Conservation (phyloP, 2,113 vertebrate species). For the Pluvialis apricaria region DNA sequence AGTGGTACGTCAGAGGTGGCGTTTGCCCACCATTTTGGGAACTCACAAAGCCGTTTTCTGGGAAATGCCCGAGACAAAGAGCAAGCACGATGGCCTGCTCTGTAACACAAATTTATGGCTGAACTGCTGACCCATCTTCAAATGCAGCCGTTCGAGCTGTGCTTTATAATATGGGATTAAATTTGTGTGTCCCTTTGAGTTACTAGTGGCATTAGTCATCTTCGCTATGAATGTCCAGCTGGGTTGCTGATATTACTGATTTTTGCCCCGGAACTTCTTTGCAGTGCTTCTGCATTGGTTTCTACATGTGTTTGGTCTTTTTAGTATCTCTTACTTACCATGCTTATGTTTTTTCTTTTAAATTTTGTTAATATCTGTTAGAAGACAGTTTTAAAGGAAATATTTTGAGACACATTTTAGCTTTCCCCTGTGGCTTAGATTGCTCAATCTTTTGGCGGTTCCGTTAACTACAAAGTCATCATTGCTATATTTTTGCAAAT, state of each 20-base stretch:
- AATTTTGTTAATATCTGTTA: background rate
- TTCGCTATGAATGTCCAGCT: background rate
- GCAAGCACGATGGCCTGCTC: background rate
- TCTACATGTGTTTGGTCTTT: background rate
- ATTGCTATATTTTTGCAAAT: background rate
- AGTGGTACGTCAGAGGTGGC: background rate
- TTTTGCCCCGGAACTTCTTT: background rate
- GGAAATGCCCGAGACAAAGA: background rate
- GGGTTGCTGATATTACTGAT: background rate
- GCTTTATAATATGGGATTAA: background rate
- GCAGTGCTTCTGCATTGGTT: background rate
- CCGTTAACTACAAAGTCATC: background rate
- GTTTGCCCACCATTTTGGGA: rapidly evolving
- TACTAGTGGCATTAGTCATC: constrained; percentile 7
- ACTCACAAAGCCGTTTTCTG: background rate
- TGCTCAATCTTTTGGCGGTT: background rate
- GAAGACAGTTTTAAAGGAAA: constrained; percentile 9
- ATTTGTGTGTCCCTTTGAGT: background rate
- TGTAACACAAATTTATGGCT: background rate
- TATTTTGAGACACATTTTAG: background rate
- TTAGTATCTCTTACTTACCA: background rate
- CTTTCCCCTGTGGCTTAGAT: background rate
- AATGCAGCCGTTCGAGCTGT: background rate
- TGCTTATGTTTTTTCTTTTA: background rate
- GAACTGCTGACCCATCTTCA: constrained; percentile 26